Percentiles rank a stretch among this genome's conserved stretches.
These are phyloP conservation scores for Gnatocerus cornutus DNA, from an alignment of 2,888 invertebrate species.

Conservation along the genomic window DNA sequence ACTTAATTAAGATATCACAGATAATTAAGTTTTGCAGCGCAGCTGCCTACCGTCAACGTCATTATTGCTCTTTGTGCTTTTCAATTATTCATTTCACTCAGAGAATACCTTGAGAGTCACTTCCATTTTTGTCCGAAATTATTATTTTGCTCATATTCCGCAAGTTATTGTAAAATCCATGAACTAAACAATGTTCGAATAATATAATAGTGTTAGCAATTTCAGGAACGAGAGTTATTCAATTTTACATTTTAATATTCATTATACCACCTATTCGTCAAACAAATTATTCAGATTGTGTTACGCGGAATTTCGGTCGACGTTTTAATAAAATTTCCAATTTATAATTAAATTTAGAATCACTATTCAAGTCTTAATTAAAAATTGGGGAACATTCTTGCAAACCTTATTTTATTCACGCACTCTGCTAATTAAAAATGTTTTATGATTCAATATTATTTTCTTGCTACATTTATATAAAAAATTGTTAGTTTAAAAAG, in stretches of 20 bases:
- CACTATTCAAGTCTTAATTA: constrained; percentile 26
- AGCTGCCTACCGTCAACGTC: constrained; percentile 41
- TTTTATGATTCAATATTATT: too few relatives aligned
- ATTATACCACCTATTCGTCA: constrained; percentile 34
- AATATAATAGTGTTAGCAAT: constrained; percentile 16
- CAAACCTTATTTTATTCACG: neutral
- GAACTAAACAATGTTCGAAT: constrained; percentile 5
- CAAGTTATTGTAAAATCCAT: constrained; percentile 6
- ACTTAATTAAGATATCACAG: constrained; percentile 52
- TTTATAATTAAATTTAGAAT: constrained; percentile 34
- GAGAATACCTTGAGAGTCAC: neutral
- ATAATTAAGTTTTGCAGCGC: constrained; percentile 48
- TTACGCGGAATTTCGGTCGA: constrained; percentile 17
- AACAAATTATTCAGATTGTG: constrained; percentile 39
- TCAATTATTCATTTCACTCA: constrained; percentile 40
- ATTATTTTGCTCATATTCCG: too few relatives aligned
- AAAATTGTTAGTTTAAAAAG: too few relatives aligned
- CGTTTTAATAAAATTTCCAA: constrained; percentile 29
- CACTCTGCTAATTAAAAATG: neutral
- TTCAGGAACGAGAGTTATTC: constrained; percentile 28
- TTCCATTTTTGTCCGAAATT: neutral
- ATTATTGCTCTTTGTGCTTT: constrained; percentile 35
- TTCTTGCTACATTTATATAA: neutral
- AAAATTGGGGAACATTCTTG: constrained; percentile 8
- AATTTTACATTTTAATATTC: constrained; percentile 38